These are phyloP conservation scores for Yoshiicerus persimilis DNA, from an alignment of 1,140 invertebrate genomes.

Conservation along the genomic window DNA sequence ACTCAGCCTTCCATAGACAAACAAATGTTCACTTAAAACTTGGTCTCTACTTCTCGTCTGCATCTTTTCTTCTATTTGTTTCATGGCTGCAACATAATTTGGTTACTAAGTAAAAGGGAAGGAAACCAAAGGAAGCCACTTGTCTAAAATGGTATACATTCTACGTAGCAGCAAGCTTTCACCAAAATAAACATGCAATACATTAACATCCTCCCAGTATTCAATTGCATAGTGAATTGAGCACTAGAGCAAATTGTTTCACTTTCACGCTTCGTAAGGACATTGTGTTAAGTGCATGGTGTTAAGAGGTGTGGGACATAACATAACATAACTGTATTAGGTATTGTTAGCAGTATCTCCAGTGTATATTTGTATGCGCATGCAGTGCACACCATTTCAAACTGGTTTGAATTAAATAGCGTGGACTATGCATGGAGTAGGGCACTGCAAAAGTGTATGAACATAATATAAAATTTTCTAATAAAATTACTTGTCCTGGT, in stretches of 20 bases:
- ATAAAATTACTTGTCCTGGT: conserved; percentile 14
- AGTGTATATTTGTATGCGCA: no score
- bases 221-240: not conserved
- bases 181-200: not conserved
- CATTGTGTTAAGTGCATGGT: not conserved
- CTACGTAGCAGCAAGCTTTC: not conserved
- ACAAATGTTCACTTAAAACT: not conserved
- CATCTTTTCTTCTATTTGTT: no score
- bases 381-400: not conserved
- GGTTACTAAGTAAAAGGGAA: no score
- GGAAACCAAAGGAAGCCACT: not conserved
- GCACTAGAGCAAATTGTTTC: not conserved
- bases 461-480: not conserved
- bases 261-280: not conserved
- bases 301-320: conserved; percentile 1
- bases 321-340: not conserved
- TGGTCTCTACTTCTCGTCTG: not conserved
- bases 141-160: not conserved
- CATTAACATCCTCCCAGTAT: not conserved
- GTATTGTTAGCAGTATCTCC: not conserved
- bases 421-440: not conserved
- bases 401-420: not conserved
- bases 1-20: not conserved
- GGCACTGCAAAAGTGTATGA: not conserved
- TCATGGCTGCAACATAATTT: not conserved